These are phyloP conservation scores for Chionis minor DNA, from an alignment of 2,113 vertebrate genomes.

Conservation along the genomic window DNA sequence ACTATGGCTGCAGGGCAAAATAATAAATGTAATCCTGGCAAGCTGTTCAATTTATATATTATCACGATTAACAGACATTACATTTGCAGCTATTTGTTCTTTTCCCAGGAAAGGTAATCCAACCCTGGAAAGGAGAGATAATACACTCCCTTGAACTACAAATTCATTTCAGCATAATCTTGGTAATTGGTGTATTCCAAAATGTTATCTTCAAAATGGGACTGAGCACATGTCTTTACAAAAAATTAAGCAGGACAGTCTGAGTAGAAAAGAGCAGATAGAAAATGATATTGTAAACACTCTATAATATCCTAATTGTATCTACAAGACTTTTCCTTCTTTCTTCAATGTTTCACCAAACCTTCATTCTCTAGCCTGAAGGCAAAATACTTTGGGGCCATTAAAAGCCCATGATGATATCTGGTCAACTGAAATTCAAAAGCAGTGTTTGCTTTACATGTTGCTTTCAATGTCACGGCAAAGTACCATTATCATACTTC, in stretches of 20 bases:
- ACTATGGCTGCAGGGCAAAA: neutral
- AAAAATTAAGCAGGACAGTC: conserved; percentile 7
- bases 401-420: neutral
- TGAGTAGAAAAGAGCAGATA: neutral
- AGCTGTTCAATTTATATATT: conserved; percentile 32
- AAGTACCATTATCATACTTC: neutral
- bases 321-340: conserved; percentile 2
- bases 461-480: neutral
- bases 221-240: neutral
- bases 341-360: conserved; percentile 7
- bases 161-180: conserved; percentile 37
- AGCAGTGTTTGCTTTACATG: neutral
- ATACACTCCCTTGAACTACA: conserved; percentile 26
- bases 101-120: conserved; percentile 45
- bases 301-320: neutral
- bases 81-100: conserved; percentile 32
- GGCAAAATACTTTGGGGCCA: neutral
- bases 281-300: neutral
- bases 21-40: neutral
- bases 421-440: neutral
- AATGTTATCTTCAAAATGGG: conserved; percentile 22
- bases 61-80: conserved; percentile 38
- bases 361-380: neutral
- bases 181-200: conserved; percentile 19
- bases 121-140: conserved; percentile 55